phyloP scores from a whole-genome alignment of 1,140 invertebrate genomes.

The Monomorium pharaonis region DNA sequence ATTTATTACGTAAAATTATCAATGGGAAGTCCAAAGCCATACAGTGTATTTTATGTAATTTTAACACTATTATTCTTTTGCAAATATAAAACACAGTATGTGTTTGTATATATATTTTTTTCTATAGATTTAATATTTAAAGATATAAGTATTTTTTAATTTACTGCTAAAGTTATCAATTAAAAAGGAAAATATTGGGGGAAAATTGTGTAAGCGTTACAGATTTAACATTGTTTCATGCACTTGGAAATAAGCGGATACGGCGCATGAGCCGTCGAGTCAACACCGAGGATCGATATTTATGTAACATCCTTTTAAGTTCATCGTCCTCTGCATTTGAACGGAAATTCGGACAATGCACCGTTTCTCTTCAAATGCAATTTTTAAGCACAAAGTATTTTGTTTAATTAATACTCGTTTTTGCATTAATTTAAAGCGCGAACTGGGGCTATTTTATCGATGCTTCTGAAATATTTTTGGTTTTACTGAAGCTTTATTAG shows the following conservation, averaged over 20 bases:
- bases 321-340: slow-evolving; percentile 65
- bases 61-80: no score
- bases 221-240: background rate
- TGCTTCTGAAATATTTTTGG: background rate
- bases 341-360: slow-evolving; percentile 47
- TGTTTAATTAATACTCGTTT: background rate
- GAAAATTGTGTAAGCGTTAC: background rate
- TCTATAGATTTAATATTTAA: background rate
- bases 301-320: slow-evolving; percentile 63
- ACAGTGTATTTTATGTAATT: slow-evolving; percentile 56
- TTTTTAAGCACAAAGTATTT: background rate
- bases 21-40: slow-evolving; percentile 75
- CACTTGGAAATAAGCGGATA: background rate
- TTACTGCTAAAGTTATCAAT: background rate
- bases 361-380: background rate
- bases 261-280: slow-evolving; percentile 63
- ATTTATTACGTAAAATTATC: slow-evolving; percentile 22
- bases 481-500: background rate
- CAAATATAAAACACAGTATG: no score
- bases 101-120: no score
- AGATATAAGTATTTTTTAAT: background rate
- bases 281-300: slow-evolving; percentile 66
- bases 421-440: background rate
- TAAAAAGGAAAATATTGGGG: background rate
- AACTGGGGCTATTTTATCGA: background rate